Conservation (phyloP, 1,140 invertebrate species). For the Luehdorfia chinensis region DNA sequence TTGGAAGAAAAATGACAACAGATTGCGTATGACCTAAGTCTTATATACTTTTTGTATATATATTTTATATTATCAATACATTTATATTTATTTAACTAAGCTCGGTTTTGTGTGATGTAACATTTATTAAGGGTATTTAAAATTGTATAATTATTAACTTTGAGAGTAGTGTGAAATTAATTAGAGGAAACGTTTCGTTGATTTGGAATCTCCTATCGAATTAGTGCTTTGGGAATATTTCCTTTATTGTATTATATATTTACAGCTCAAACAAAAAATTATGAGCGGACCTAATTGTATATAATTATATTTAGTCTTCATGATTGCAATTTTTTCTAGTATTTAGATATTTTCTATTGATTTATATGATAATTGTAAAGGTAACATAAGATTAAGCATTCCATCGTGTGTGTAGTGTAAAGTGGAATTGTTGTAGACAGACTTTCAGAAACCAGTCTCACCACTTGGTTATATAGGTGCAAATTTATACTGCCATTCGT, state of each 20-base stretch:
- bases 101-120: slow-evolving; percentile 17
- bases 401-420: slow-evolving; percentile 38
- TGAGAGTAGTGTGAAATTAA: neutral
- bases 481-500: slow-evolving; percentile 58
- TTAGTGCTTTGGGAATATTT: slow-evolving; percentile 8
- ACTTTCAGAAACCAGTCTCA: slow-evolving; percentile 31
- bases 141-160: slow-evolving; percentile 7
- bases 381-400: slow-evolving; percentile 50
- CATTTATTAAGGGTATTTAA: slow-evolving; percentile 14
- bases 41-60: slow-evolving; percentile 12
- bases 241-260: slow-evolving; percentile 9
- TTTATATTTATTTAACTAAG: slow-evolving; percentile 10
- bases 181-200: neutral
- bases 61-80: slow-evolving; percentile 1
- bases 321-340: slow-evolving; percentile 15
- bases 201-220: slow-evolving; percentile 11
- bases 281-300: slow-evolving; percentile 13
- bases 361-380: slow-evolving; percentile 32
- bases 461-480: slow-evolving; percentile 46
- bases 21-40: slow-evolving; percentile 2
- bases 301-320: neutral
- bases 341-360: slow-evolving; percentile 9
- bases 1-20: neutral
- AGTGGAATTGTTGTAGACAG: slow-evolving; percentile 42
- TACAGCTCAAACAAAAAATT: slow-evolving; percentile 13